A percentile compares a stretch with the other conserved stretches of the same genome.
Evolutionary conservation across 2,113 vertebrate species (phyloP).

Genomic region (Zosterops japonicus): DNA sequence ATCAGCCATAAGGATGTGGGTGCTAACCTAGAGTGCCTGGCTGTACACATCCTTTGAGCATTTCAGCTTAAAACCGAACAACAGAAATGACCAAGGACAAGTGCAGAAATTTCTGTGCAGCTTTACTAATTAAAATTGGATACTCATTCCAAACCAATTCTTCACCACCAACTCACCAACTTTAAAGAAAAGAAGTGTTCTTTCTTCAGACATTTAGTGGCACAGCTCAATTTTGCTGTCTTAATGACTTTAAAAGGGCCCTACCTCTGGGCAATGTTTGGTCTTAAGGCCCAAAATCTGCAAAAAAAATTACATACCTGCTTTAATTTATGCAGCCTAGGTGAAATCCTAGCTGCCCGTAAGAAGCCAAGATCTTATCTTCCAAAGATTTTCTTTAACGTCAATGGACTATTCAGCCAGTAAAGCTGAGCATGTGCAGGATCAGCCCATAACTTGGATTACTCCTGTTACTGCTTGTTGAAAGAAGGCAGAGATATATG

Average conservation of each 20-base stretch:
- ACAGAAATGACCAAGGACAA: background rate
- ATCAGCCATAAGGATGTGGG: background rate
- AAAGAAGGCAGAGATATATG: background rate
- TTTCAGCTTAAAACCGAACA: background rate
- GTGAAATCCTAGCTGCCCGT: constrained; percentile 9
- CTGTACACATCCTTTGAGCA: background rate
- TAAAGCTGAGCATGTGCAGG: fast-evolving
- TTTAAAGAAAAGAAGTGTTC: background rate
- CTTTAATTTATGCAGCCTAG: background rate
- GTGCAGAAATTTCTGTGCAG: background rate
- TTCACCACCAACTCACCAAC: background rate
- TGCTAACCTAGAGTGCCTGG: background rate
- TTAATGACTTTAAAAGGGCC: background rate
- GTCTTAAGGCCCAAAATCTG: background rate
- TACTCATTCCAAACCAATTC: background rate
- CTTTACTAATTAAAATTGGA: background rate
- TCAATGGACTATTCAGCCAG: background rate
- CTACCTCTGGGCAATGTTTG: background rate
- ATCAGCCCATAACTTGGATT: background rate
- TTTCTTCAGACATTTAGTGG: background rate
- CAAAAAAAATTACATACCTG: background rate
- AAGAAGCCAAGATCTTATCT: constrained; percentile 1
- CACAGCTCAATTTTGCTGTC: background rate
- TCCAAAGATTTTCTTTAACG: background rate
- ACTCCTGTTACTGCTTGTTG: background rate